Evolutionary conservation across 2,888 invertebrate species (phyloP), one percentile per base, ranked within the genome.

Genomic region (Pocota personata): DNA sequence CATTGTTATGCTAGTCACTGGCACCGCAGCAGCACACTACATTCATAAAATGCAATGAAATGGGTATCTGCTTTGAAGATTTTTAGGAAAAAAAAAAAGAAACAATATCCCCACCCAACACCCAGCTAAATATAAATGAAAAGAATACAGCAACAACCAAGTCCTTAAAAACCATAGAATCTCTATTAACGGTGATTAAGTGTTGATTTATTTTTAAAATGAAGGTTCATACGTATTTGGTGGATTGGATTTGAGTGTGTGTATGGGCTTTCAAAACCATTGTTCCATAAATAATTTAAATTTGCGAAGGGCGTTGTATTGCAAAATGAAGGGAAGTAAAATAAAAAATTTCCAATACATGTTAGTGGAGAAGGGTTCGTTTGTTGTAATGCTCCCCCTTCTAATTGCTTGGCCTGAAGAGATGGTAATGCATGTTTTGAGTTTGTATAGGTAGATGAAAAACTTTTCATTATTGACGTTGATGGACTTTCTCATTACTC

Each of bases 281-380:
- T 69, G 77, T 69, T 60, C 60, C 67, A 77, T 77, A 52, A 60
- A 77, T 77, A 77, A 77, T 77, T 58, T 46, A 60, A 77, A 69
- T 60, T 69, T 66, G 67, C 77, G 46, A 69, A 67, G 67, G 67
- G 67, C 67, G 60, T 60, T 77, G 40, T 60, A 30, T 60, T 60
- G 67, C 50, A 37, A 77, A 58, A 37, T 12, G 6, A 50, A 58
- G 48, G 46, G 30, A 30, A 5, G 12, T 10, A 48, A 46, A 46
- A 64, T 10, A 27, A 14, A 7, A 50, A 40, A 62, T 19, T 3
- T 24, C 16, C 48, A 57, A 75, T 14, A 21, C 43, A 5, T 27
- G 32, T 12, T 48, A 37, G 40, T 21, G n/a, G 43, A 75, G 55
- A 75, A 55, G 55, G 73, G 64, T 64, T 37, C 16, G 40, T 57